These are phyloP conservation scores for Chrysogorgia sp. DNA, from an alignment of 92 coral and sea anemone species.

Conservation along the genomic window DNA sequence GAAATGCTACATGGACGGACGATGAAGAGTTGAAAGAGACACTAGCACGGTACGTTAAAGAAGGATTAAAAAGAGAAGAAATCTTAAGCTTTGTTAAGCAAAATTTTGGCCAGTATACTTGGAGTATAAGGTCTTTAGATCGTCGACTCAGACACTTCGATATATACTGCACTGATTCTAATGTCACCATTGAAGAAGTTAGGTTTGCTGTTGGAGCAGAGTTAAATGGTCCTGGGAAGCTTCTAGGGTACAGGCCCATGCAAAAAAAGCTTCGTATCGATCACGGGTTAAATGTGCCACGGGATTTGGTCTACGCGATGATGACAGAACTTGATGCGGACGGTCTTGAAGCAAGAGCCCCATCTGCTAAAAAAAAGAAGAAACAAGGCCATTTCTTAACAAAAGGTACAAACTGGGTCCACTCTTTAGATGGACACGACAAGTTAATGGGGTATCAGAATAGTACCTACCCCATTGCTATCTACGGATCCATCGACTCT, in stretches of 20 bases:
- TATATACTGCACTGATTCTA: conserved; percentile 13
- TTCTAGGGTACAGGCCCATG: conserved; percentile 21
- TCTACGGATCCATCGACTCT: conserved; percentile 64
- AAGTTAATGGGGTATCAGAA: conserved; percentile 62
- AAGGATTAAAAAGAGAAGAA: conserved; percentile 58
- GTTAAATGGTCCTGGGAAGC: conserved; percentile 27
- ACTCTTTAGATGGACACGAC: conserved; percentile 28
- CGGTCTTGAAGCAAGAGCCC: conserved; percentile 31
- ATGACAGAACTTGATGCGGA: conserved; percentile 25
- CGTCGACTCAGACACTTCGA: conserved; percentile 2
- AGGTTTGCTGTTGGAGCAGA: neutral
- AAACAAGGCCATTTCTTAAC: conserved; percentile 5
- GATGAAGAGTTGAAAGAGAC: conserved; percentile 43
- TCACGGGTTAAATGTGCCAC: conserved; percentile 26
- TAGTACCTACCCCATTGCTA: conserved; percentile 57
- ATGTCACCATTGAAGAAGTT: conserved; percentile 16
- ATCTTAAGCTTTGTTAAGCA: conserved; percentile 57
- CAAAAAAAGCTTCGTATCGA: conserved; percentile 13
- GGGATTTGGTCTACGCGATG: conserved; percentile 18
- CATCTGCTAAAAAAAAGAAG: conserved; percentile 19
- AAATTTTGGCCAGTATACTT: conserved; percentile 41
- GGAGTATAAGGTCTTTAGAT: neutral
- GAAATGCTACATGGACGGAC: conserved; percentile 55
- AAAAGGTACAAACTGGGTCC: conserved; percentile 42
- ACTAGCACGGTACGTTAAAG: conserved; percentile 44